phyloP scores from a whole-genome alignment of 1,140 invertebrate genomes.

The Conus betulinus region DNA sequence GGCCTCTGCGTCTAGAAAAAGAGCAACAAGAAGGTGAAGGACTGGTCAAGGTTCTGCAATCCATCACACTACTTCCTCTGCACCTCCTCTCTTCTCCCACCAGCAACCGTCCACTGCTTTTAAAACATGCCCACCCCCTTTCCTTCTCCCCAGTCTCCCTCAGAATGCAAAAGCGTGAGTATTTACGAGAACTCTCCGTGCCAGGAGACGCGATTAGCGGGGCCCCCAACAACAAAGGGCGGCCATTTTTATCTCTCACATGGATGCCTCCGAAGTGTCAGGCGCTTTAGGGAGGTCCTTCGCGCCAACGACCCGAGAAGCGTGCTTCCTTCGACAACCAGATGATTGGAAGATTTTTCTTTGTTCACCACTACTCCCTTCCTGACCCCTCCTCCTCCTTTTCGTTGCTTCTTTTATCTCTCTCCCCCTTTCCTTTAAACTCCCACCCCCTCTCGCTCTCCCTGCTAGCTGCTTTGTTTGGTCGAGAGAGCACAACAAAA shows the following conservation, averaged over 20 bases:
- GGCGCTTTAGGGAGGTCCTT: not conserved
- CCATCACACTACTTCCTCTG: no score
- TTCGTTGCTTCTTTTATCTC: not conserved
- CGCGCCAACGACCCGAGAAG: not conserved
- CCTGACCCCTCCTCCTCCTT: not conserved
- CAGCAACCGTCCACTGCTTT: no score
- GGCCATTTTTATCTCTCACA: not conserved
- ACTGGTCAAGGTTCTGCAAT: no score
- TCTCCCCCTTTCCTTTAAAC: not conserved
- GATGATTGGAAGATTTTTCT: not conserved
- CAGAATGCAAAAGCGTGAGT: constrained; percentile 12
- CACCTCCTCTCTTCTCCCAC: no score
- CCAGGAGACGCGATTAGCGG: not conserved
- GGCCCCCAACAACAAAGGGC: not conserved
- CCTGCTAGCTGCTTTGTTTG: no score
- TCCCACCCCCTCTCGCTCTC: no score
- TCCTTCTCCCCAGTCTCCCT: no score
- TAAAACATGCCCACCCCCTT: no score
- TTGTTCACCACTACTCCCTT: no score
- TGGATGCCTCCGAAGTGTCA: constrained; percentile 10
- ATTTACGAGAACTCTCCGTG: constrained; percentile 1
- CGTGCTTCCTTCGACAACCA: not conserved
- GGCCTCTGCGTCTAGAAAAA: no score
- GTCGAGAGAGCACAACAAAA: not conserved
- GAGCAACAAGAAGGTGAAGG: no score